Conservation (phyloP, 2,888 invertebrate genomes). For the Pomacea canaliculata region DNA sequence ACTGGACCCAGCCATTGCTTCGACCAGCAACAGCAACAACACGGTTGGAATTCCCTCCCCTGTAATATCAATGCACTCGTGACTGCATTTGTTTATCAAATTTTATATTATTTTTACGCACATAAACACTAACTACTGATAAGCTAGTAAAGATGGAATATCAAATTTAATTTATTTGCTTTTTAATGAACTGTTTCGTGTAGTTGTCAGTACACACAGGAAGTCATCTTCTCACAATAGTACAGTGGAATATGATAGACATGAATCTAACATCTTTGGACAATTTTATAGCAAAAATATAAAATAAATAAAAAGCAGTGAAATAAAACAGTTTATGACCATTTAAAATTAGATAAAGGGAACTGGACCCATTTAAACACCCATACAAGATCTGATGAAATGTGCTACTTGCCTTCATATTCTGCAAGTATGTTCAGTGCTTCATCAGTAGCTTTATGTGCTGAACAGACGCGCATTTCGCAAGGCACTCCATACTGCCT, state of each 20-base stretch:
- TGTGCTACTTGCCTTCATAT: slow-evolving; percentile 78
- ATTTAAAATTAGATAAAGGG: background rate
- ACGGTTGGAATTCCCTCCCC: slow-evolving; percentile 80
- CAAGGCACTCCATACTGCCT: slow-evolving; percentile 82
- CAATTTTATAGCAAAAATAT: too few relatives aligned
- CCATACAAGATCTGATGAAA: background rate
- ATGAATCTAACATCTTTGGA: too few relatives aligned
- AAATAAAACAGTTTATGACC: background rate
- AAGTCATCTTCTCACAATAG: too few relatives aligned
- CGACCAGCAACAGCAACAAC: slow-evolving; percentile 95
- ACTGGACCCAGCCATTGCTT: slow-evolving; percentile 97
- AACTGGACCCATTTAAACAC: background rate
- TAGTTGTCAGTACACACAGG: too few relatives aligned
- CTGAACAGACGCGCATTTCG: slow-evolving; percentile 86
- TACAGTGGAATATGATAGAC: too few relatives aligned
- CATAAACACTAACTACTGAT: too few relatives aligned
- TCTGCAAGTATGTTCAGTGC: slow-evolving; percentile 82
- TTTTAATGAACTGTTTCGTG: too few relatives aligned
- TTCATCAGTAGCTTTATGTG: slow-evolving; percentile 92
- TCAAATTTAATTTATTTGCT: too few relatives aligned
- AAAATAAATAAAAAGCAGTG: too few relatives aligned
- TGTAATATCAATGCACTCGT: slow-evolving; percentile 34
- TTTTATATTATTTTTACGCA: background rate
- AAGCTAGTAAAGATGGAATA: too few relatives aligned
- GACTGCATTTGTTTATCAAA: background rate